Evolutionary conservation across 2,797 vertebrate genomes (phyloP).

Genomic region (Catamblyrhynchus diadema): DNA sequence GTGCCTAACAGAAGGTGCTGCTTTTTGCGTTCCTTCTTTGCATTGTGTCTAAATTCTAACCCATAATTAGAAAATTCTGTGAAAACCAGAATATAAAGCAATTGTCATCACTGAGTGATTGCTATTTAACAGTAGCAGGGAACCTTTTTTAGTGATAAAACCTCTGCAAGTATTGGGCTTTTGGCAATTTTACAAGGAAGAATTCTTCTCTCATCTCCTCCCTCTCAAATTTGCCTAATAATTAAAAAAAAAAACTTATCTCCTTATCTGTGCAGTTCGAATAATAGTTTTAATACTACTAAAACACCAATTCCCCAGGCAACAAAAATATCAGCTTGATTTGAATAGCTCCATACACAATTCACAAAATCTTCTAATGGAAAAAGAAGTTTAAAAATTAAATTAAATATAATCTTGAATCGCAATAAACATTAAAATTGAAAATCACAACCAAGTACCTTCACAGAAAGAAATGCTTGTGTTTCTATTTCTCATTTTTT

Average conservation of each 20-base stretch:
- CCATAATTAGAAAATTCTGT: background rate
- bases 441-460: background rate
- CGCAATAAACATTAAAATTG: background rate
- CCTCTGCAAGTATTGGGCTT: background rate
- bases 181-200: background rate
- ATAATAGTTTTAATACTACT: background rate
- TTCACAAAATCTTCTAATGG: background rate
- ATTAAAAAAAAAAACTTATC: background rate
- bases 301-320: background rate
- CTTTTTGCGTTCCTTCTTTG: background rate
- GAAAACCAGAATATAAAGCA: background rate
- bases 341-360: background rate
- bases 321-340: background rate
- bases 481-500: background rate
- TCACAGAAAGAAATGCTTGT: background rate
- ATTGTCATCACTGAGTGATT: background rate
- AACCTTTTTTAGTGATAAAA: background rate
- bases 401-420: background rate
- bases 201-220: background rate
- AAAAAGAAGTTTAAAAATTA: background rate
- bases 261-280: background rate
- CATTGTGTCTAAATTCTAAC: constrained; percentile 1
- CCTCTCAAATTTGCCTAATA: background rate
- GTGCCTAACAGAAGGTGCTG: constrained; percentile 6
- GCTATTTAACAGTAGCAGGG: background rate